Conservation (phyloP, 2,797 vertebrate species). For the Catamblyrhynchus diadema region DNA sequence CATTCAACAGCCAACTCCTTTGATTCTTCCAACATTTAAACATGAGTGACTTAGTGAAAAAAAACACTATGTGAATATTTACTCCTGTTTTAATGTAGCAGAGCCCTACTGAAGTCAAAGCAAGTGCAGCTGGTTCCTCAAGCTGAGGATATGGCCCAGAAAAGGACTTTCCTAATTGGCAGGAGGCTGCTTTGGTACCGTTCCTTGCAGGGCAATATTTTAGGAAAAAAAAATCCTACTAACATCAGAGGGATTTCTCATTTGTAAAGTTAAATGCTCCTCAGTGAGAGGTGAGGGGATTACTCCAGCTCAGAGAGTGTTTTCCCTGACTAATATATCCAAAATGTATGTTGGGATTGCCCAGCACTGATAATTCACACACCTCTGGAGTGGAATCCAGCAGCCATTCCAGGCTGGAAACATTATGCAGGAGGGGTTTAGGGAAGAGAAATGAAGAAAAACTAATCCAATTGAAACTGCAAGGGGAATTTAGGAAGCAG, state of each 20-base stretch:
- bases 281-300: slow-evolving; percentile 16
- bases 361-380: slow-evolving; percentile 9
- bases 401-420: slow-evolving; percentile 16
- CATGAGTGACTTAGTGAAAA: neutral
- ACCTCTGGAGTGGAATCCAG: slow-evolving; percentile 44
- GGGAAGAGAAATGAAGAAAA: slow-evolving; percentile 62
- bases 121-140: neutral
- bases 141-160: neutral
- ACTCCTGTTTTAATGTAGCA: neutral
- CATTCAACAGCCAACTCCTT: neutral
- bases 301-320: neutral
- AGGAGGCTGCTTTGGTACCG: neutral
- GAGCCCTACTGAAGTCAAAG: neutral
- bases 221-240: neutral
- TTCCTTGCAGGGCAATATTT: neutral
- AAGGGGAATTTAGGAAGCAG: slow-evolving; percentile 54
- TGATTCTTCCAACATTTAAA: slow-evolving; percentile 14
- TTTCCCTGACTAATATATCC: slow-evolving; percentile 30
- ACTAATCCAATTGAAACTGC: slow-evolving; percentile 58
- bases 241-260: slow-evolving; percentile 25
- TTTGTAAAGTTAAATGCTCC: slow-evolving; percentile 21
- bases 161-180: neutral
- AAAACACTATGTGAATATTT: neutral
- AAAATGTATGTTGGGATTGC: slow-evolving; percentile 18
- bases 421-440: slow-evolving; percentile 41